Base-by-base conservation (phyloP, 2,888 invertebrate species). In the Drosophila vallismaia region DNA sequence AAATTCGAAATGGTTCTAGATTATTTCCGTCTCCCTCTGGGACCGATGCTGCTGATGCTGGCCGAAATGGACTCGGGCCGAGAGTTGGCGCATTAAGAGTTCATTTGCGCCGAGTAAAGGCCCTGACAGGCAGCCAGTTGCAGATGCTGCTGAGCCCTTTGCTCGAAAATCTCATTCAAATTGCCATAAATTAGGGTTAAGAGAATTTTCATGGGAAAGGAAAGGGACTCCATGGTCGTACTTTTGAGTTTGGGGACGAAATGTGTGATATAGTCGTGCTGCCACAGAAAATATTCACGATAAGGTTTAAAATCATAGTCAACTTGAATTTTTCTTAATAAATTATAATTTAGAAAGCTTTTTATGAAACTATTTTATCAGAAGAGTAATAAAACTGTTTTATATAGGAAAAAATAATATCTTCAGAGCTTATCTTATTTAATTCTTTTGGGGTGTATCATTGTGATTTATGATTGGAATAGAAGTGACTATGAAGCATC, bases 111-210 rank as follows among this genome's bases (percentile, higher is more conserved):
- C 46, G 49, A 54, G 62, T 51, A 54, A 57, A 57, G 52, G 76
- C 50, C 53, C 14, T 14, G 56, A 55, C 55, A 53, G 50, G 60
- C 69, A 71, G 59, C 56, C 77, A 58, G 68, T 60, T 75, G 50
- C 76, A 67, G 75, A 72, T 63, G 72, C 50, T 67, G 67, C 58
- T 33, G 51, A 29, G 29, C 42, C 40, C 19, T 42, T 46, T 36
- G 40, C 40, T 40, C 42, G 56, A 51, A 60, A 42, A 42, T 56
- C 82, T 78, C 76, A 68, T 55, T 85, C 76, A 85, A 87, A 85
- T 78, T 56, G 82, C 82, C 87, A 85, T 87, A 85, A 83, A 82
- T 82, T 82, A 85, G 77, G 79, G 73, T 56, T 66, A 85, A 87
- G 82, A 83, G 75, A 77, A 75, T 84, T 83, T 67, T 77, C 73